Conservation (phyloP, 2,113 vertebrate genomes). For the Psittacula cyanocephala region DNA sequence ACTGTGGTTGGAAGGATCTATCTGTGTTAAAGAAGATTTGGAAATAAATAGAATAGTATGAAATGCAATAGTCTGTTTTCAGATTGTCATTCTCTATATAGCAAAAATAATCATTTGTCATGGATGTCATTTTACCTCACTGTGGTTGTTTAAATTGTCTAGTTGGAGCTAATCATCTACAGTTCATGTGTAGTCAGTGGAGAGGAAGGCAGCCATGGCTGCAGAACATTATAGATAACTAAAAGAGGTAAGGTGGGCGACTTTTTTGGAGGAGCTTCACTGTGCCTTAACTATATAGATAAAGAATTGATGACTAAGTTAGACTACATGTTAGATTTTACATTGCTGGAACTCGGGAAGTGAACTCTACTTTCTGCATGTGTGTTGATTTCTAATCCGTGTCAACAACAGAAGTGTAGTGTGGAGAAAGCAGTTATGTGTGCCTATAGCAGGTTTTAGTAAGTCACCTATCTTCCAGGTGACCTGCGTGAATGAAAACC, state of each 20-base stretch:
- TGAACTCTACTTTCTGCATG: neutral
- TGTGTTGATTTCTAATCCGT: neutral
- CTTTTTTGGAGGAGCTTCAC: neutral
- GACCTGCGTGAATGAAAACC: neutral
- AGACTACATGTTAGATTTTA: neutral
- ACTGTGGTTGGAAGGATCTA: neutral
- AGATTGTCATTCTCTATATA: neutral
- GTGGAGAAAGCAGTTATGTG: neutral
- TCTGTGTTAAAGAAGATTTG: neutral
- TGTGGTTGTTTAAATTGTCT: neutral
- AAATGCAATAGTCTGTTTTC: neutral
- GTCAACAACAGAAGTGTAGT: neutral
- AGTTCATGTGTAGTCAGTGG: neutral
- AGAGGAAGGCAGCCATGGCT: neutral
- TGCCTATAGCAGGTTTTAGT: neutral
- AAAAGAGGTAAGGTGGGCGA: neutral
- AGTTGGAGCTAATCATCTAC: neutral
- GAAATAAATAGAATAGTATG: neutral
- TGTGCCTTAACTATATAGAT: neutral
- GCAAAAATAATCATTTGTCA: neutral
- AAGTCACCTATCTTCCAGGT: neutral
- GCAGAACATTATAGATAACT: fast-evolving
- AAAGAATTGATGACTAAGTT: neutral
- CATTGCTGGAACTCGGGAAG: neutral
- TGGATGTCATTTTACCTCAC: neutral